phyloP scores from a whole-genome alignment of 2,113 vertebrate species.

The Toxostoma redivivum region DNA sequence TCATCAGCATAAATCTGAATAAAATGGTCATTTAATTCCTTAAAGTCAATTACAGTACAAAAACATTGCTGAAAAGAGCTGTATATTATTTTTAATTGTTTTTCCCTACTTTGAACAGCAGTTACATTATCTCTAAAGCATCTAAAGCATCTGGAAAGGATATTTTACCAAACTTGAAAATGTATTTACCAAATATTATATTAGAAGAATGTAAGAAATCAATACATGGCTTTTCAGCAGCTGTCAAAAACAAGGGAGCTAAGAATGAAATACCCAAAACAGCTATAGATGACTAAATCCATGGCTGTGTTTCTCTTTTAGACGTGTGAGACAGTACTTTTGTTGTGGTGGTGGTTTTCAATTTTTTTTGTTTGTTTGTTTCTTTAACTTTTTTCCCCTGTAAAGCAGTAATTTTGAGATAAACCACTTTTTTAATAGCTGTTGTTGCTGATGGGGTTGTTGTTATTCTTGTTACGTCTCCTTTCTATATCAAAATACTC shows the following conservation, averaged over 20 bases:
- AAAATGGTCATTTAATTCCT: neutral
- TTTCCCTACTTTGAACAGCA: neutral
- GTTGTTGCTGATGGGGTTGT: neutral
- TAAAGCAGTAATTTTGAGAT: neutral
- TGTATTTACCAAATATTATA: neutral
- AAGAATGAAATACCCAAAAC: neutral
- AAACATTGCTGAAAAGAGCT: neutral
- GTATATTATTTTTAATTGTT: neutral
- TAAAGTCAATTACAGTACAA: neutral
- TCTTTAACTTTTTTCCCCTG: too few species aligned
- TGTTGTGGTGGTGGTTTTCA: neutral
- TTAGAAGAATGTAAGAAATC: neutral
- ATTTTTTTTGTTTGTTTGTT: neutral
- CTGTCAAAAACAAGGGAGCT: neutral
- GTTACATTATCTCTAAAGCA: neutral
- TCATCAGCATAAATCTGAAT: neutral
- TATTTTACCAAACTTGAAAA: neutral
- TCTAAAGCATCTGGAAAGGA: neutral
- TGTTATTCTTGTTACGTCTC: neutral
- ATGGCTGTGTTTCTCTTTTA: neutral
- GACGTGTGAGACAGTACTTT: too few species aligned
- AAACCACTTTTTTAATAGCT: neutral
- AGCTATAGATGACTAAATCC: neutral
- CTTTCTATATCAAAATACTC: neutral
- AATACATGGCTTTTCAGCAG: neutral